Percentiles rank a stretch among this genome's conserved stretches.
These are phyloP conservation scores for Sphaerophoria taeniata DNA, from an alignment of 2,888 invertebrate genomes.

Conservation along the genomic window DNA sequence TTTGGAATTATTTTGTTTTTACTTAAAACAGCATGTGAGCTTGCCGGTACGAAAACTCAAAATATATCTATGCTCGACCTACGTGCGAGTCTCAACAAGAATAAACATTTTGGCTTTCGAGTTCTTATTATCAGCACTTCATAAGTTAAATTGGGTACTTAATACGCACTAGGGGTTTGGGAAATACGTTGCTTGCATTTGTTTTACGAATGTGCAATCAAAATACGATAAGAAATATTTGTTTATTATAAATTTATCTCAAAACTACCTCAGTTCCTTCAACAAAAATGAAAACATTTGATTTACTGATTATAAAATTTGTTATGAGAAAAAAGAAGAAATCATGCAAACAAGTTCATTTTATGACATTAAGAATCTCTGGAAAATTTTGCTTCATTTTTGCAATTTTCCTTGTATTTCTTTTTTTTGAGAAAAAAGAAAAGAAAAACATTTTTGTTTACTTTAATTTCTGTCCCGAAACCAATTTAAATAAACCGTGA, in stretches of 20 bases:
- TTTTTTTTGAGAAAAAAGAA: no score
- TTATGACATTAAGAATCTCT: neutral
- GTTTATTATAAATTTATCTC: neutral
- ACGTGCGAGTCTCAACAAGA: neutral
- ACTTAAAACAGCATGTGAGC: no score
- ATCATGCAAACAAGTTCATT: neutral
- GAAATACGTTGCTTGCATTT: neutral
- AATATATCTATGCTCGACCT: neutral
- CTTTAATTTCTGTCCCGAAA: no score
- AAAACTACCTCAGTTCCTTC: neutral
- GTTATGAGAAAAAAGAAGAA: neutral
- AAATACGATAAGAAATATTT: slow-evolving; percentile 5
- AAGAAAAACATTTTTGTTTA: no score
- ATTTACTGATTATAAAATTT: neutral
- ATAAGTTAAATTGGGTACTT: neutral
- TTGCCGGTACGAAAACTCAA: neutral
- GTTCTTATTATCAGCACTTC: slow-evolving; percentile 8
- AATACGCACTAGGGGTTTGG: neutral
- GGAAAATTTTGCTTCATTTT: neutral
- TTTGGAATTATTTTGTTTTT: neutral
- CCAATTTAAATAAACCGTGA: no score
- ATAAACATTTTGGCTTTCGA: neutral
- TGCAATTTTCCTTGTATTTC: neutral
- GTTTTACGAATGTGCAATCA: neutral
- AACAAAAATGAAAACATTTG: slow-evolving; percentile 1